Percentiles rank a stretch among this genome's conserved stretches.
Evolutionary conservation across 2,888 invertebrate species (phyloP).

Genomic region (Paralinhomoeus sp.): DNA sequence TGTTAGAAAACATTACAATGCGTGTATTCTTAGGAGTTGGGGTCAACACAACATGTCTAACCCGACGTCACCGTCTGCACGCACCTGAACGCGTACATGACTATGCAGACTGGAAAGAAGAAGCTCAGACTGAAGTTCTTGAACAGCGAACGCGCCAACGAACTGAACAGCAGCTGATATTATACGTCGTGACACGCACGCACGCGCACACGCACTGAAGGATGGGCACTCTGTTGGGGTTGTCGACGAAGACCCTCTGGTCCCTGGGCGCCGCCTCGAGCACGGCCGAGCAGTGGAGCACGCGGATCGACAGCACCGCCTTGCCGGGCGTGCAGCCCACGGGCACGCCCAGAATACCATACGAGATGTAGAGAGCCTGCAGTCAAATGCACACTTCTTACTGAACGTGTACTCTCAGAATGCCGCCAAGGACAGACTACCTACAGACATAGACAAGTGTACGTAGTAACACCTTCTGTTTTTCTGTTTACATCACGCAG

Average conservation of each 20-base stretch:
- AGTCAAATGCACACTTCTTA: no score
- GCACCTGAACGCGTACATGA: conserved; percentile 3
- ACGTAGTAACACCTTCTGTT: no score
- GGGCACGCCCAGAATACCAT: neutral
- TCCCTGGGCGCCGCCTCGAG: conserved; percentile 3
- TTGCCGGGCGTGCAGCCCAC: conserved; percentile 7
- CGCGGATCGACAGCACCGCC: conserved; percentile 3
- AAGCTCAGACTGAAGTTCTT: conserved; percentile 7
- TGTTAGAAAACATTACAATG: no score
- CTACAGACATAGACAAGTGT: no score
- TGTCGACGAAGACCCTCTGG: neutral
- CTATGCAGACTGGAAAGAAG: conserved; percentile 6
- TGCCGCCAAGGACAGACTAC: neutral
- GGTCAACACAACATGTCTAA: no score
- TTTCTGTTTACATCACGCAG: no score
- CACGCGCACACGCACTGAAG: neutral
- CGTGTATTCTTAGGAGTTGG: no score
- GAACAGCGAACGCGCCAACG: conserved; percentile 4
- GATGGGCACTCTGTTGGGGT: neutral
- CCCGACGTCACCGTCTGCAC: no score
- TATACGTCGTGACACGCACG: neutral
- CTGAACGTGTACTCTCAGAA: neutral
- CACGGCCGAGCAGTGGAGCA: conserved; percentile 1
- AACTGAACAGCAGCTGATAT: conserved; percentile 2
- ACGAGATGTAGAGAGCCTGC: neutral